Evolutionary conservation across 2,797 vertebrate genomes (phyloP).

Genomic region (Distichodus sexfasciatus): DNA sequence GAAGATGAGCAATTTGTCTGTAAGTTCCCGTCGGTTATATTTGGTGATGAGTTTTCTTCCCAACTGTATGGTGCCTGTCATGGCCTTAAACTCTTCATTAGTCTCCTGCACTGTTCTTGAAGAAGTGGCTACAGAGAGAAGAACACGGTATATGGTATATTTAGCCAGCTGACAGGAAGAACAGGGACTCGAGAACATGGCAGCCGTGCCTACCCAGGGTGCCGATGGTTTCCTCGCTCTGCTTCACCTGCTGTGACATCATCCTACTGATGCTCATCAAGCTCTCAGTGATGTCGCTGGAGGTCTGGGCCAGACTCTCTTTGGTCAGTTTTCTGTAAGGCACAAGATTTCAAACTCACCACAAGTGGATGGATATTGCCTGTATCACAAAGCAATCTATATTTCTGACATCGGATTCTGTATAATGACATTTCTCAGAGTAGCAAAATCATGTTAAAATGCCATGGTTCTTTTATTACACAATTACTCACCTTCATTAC

Average conservation of each 20-base stretch:
- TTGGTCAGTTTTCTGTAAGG: conserved; percentile 88
- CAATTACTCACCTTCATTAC: too few species aligned
- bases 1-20: conserved; percentile 96
- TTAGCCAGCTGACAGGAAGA: too few species aligned
- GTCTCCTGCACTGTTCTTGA: conserved; percentile 90
- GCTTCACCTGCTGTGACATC: conserved; percentile 96
- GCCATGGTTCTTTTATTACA: too few species aligned
- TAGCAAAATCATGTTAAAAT: too few species aligned
- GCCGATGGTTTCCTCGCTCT: conserved; percentile 90
- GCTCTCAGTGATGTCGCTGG: conserved; percentile 89
- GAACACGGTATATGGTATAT: too few species aligned
- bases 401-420: too few species aligned
- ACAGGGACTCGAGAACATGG: too few species aligned
- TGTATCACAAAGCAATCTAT: too few species aligned
- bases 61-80: conserved; percentile 95
- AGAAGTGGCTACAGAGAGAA: conserved; percentile 76
- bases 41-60: conserved; percentile 96
- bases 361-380: too few species aligned
- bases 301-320: conserved; percentile 85
- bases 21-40: conserved; percentile 93
- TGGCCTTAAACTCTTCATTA: conserved; percentile 96
- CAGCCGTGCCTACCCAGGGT: conserved; percentile 76
- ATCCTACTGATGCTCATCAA: conserved; percentile 95
- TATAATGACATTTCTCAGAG: too few species aligned
- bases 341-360: too few species aligned